Percentiles rank a stretch among this genome's conserved stretches.
Conservation (phyloP, 2,888 invertebrate genomes). For the Blastobasis adustella region DNA sequence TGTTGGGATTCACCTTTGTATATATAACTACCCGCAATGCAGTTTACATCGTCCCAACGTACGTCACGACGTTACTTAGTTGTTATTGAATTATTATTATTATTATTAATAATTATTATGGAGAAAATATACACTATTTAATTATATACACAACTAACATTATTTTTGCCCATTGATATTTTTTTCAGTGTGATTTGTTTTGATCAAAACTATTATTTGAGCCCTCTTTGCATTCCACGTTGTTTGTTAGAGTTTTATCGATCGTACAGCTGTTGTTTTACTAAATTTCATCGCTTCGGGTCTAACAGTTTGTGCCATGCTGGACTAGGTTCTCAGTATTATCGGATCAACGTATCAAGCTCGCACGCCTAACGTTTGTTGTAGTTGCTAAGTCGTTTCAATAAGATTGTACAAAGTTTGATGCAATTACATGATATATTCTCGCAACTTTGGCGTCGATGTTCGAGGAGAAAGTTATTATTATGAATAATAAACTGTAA, state of each 20-base stretch:
- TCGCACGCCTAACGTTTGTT: not conserved
- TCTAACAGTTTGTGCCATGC: too few relatives aligned
- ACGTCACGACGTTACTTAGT: constrained; percentile 12
- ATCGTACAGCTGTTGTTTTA: constrained; percentile 5
- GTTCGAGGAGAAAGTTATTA: constrained; percentile 45
- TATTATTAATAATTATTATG: constrained; percentile 1
- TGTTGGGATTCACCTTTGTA: not conserved
- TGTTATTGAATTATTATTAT: constrained; percentile 18
- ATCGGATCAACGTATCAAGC: not conserved
- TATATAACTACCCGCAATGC: constrained; percentile 3
- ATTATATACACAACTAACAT: constrained; percentile 42
- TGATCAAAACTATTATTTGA: constrained; percentile 31
- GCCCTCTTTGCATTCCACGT: constrained; percentile 63
- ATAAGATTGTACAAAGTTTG: constrained; percentile 37
- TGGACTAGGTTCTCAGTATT: constrained; percentile 1
- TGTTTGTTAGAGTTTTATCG: constrained; percentile 6
- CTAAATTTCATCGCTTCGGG: not conserved
- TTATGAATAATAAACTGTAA: constrained; percentile 54
- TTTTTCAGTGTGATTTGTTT: constrained; percentile 30
- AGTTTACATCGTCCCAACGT: not conserved
- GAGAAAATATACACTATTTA: constrained; percentile 43
- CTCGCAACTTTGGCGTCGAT: constrained; percentile 49
- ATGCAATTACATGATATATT: constrained; percentile 34
- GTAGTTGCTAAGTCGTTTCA: constrained; percentile 26
- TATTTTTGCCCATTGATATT: constrained; percentile 40